phyloP scores from a whole-genome alignment of 2,113 vertebrate species.

The Synchiropus splendidus region DNA sequence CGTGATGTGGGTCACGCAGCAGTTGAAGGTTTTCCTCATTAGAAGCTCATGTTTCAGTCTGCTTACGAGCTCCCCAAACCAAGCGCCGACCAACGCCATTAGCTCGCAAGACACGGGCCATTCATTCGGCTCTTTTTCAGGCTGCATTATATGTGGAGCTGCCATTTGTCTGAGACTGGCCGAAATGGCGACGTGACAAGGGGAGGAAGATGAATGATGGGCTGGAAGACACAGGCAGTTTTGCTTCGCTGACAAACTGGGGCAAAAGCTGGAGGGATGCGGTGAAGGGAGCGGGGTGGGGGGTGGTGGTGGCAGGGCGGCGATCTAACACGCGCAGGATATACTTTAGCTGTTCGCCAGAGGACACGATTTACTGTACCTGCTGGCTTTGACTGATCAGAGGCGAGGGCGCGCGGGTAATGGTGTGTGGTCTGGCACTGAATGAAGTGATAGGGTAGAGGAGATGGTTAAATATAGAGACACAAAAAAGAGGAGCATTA shows the following conservation, averaged over 20 bases:
- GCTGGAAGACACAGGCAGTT: constrained; percentile 44
- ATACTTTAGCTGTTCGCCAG: constrained; percentile 15
- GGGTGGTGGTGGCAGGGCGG: constrained; percentile 9
- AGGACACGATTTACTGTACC: constrained; percentile 50
- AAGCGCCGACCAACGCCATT: too few species aligned
- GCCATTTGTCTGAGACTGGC: constrained; percentile 58
- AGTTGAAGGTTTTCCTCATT: too few species aligned
- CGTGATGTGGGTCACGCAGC: too few species aligned
- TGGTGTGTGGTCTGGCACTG: constrained; percentile 36
- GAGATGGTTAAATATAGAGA: constrained; percentile 36
- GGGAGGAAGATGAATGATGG: constrained; percentile 56
- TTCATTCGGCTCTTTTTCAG: constrained; percentile 47
- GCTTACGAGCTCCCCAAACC: too few species aligned
- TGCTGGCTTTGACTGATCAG: constrained; percentile 57
- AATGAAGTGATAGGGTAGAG: constrained; percentile 22
- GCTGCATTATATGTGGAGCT: constrained; percentile 54
- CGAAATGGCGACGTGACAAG: constrained; percentile 38
- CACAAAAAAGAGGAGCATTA: constrained; percentile 17
- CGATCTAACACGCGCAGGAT: constrained; percentile 6
- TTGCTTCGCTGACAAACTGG: constrained; percentile 70
- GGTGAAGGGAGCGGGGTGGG: constrained; percentile 1
- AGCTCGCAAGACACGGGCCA: constrained; percentile 40
- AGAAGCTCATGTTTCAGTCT: too few species aligned
- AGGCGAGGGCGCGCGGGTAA: constrained; percentile 27
- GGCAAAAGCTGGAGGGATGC: constrained; percentile 47